Base-by-base conservation (phyloP, 1,140 invertebrate species). In the Wiebesia pumilae region DNA sequence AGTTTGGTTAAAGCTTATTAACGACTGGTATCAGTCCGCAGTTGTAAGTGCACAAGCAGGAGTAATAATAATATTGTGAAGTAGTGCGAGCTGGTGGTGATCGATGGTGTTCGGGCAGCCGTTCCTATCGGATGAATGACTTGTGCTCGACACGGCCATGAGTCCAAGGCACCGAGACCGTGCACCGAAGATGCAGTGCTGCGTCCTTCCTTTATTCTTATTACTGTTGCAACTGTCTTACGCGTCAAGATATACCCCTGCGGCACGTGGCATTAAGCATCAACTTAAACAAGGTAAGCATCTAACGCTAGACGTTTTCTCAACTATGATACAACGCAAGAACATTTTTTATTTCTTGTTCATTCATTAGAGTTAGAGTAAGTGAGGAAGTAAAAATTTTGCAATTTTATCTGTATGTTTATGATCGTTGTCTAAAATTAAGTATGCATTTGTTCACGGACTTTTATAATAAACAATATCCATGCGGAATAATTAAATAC, bases 201-300 rank as follows among this genome's bases (percentile, higher is more conserved):
- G 58, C 58, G 7, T 73, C 3, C 27, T 33, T 6, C 65, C 35
- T 38, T 10, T 81, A 9, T 10, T 86, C 51, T 35, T 86, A 0
- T 33, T 75, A 33, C 35, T 86, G n/a, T 9, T 82, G 54, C 33
- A 77, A 33, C 40, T 86, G 0, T 24, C 51, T 14, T 21, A 19
- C 16, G 12, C 40, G 2, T 9, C 40, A 24, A 67, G 69, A 3
- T 47, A 77, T 24, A n/a, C 51, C 9, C 33, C 62, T 0, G 69
- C 73, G 38, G 71, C 81, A 58, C 85, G 85, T 58, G 80, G 40
- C 81, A 16, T 78, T 40, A 86, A 86, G 62, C 84, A 86, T n/a
- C 83, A 86, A 30, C 73, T 86, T 6, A 82, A 83, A 24, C 80
- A 86, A 82, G 85, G 80, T 86, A 79, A 0, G 27, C 6, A 3